Conservation (phyloP, 2,888 invertebrate genomes). For the Zeuzera pyrina region DNA sequence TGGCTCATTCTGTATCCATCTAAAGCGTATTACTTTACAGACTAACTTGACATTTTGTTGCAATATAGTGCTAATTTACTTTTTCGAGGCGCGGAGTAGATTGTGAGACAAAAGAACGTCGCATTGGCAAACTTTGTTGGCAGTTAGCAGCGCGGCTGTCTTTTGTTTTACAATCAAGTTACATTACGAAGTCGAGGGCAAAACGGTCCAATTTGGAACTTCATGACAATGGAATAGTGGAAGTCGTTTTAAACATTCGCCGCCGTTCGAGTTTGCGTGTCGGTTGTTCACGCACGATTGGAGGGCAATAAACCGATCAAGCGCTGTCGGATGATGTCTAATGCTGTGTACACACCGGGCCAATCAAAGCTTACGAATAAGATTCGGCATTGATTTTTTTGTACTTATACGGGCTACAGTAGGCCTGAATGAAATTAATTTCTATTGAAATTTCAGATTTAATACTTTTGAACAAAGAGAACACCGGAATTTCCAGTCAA, state of each 20-base stretch:
- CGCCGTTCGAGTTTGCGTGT: constrained; percentile 28
- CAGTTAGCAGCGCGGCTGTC: constrained; percentile 20
- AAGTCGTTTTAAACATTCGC: constrained; percentile 47
- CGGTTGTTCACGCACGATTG: constrained; percentile 51
- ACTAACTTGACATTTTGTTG: too few relatives aligned
- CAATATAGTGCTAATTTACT: neutral
- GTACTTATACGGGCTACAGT: too few relatives aligned
- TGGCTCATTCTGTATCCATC: too few relatives aligned
- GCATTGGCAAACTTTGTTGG: constrained; percentile 41
- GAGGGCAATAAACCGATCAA: constrained; percentile 36
- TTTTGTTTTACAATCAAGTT: constrained; percentile 57
- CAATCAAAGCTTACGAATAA: too few relatives aligned
- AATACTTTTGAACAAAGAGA: too few relatives aligned
- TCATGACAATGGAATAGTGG: constrained; percentile 32
- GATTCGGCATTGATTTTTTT: too few relatives aligned
- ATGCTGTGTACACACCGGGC: constrained; percentile 17
- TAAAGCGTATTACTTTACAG: too few relatives aligned
- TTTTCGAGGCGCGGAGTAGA: neutral
- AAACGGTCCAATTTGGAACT: constrained; percentile 24
- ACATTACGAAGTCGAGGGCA: constrained; percentile 31
- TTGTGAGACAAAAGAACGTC: constrained; percentile 47
- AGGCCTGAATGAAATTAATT: too few relatives aligned
- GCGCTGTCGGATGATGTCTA: constrained; percentile 18
- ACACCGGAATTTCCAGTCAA: too few relatives aligned
- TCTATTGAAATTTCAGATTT: too few relatives aligned